Evolutionary conservation across 2,888 invertebrate genomes (phyloP), one percentile per base, ranked within the genome.

Genomic region (Steinernema carpocapsae): DNA sequence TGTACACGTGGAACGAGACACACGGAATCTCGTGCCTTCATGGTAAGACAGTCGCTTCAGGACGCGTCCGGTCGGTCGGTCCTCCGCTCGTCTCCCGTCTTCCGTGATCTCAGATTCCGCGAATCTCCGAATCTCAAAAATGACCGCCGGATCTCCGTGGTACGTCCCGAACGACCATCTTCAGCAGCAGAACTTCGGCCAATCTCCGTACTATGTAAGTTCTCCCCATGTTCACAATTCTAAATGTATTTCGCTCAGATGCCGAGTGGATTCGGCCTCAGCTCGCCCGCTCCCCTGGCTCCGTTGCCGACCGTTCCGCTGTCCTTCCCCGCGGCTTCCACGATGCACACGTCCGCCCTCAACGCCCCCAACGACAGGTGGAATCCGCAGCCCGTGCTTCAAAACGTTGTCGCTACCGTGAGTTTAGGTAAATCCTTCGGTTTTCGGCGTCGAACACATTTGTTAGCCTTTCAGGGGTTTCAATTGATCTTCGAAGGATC

Each of bases 401-500:
- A 78, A 70, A 78, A 78, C 48, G 72, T 78, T 52, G 78, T 78
- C 7, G 70, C 76, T 12, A 78, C 78, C 37, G 64, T 64, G 3
- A 64, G 29, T 29, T 37, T 64, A 37, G 64, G 64, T 64, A 32
- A 19, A 56, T 14, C 19, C 19, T 48, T 14, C 10, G 3, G 37
- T 37, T 37, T n/a, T n/a, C n/a, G n/a, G n/a, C n/a, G n/a, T n/a
- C n/a, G n/a, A n/a, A n/a, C n/a, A n/a, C n/a, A n/a, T n/a, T n/a
- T n/a, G n/a, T n/a, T n/a, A n/a, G n/a, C 37, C 10, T 76, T 77
- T 37, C 48, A 82, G 81, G 93, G 85, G 96, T 96, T 88, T 94
- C 94, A 89, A 89, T 97, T 81, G 97, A 99, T 88, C 90, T 99
- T 77, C 97, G 97, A 88, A 94, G 94, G 89, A 99, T 99, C 84